Evolutionary conservation across 2,888 invertebrate genomes (phyloP).

Genomic region (Camptogramma bilineatum): DNA sequence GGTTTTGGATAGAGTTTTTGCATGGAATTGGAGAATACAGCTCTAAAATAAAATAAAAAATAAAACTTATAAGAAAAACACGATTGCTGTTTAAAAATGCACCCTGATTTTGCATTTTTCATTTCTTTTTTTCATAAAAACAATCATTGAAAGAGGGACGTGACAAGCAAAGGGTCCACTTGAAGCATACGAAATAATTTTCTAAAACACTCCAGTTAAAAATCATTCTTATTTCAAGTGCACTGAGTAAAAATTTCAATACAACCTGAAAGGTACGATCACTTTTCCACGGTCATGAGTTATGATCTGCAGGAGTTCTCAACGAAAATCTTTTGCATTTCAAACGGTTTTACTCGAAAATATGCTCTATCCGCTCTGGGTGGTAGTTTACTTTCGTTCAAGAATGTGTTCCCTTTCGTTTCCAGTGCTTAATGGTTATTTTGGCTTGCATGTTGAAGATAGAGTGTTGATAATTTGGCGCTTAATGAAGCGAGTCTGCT

Average conservation of each 20-base stretch:
- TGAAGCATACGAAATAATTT: conserved; percentile 62
- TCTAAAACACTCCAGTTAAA: conserved; percentile 33
- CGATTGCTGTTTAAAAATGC: conserved; percentile 61
- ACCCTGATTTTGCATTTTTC: conserved; percentile 65
- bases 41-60: conserved; percentile 29
- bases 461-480: conserved; percentile 80
- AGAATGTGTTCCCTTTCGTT: conserved; percentile 52
- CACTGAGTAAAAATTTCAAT: conserved; percentile 32
- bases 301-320: conserved; percentile 76
- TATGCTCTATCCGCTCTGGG: conserved; percentile 58
- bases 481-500: conserved; percentile 80
- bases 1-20: conserved; percentile 32
- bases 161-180: conserved; percentile 67
- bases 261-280: conserved; percentile 55
- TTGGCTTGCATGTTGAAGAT: conserved; percentile 68
- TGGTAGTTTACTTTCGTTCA: conserved; percentile 50
- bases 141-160: conserved; percentile 74
- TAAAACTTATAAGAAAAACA: conserved; percentile 41
- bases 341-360: conserved; percentile 58
- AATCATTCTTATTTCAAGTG: conserved; percentile 37
- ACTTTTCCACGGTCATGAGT: conserved; percentile 69
- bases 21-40: conserved; percentile 41
- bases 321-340: conserved; percentile 64
- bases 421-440: conserved; percentile 68
- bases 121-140: conserved; percentile 77